Evolutionary conservation across 2,113 vertebrate genomes (phyloP).

Genomic region (Sarotherodon lohbergeri): DNA sequence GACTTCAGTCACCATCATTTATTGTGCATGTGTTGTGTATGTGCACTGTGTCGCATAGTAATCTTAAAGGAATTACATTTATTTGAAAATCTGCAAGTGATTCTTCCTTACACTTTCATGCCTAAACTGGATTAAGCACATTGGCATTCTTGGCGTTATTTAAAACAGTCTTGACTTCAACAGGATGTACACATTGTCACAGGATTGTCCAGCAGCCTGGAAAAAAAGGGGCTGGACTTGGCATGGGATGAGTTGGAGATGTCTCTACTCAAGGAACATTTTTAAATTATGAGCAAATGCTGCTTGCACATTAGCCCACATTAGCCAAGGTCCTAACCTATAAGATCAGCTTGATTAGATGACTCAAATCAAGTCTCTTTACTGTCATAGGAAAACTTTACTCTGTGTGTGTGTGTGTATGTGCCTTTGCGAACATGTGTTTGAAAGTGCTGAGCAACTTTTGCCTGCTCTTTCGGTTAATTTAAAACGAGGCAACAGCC

Average conservation of each 20-base stretch:
- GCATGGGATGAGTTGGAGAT: constrained; percentile 20
- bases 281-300: constrained; percentile 6
- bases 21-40: background rate
- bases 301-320: background rate
- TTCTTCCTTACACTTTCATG: background rate
- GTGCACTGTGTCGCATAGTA: background rate
- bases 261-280: background rate
- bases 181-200: constrained; percentile 40
- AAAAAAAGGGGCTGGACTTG: constrained; percentile 3
- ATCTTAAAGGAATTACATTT: background rate
- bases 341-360: constrained; percentile 20
- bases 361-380: background rate
- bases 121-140: constrained; percentile 26
- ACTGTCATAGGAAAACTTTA: constrained; percentile 2
- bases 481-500: constrained; percentile 41
- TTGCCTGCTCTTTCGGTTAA: constrained; percentile 41
- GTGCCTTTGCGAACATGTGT: background rate
- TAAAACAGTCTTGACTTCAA: constrained; percentile 41
- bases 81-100: constrained; percentile 5
- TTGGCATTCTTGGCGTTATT: constrained; percentile 36
- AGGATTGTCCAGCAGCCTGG: constrained; percentile 1
- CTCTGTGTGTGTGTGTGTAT: background rate
- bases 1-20: background rate
- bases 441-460: constrained; percentile 44
- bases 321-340: background rate